Evolutionary conservation across 2,888 invertebrate genomes (phyloP).

Genomic region (Isotomurus palustris): DNA sequence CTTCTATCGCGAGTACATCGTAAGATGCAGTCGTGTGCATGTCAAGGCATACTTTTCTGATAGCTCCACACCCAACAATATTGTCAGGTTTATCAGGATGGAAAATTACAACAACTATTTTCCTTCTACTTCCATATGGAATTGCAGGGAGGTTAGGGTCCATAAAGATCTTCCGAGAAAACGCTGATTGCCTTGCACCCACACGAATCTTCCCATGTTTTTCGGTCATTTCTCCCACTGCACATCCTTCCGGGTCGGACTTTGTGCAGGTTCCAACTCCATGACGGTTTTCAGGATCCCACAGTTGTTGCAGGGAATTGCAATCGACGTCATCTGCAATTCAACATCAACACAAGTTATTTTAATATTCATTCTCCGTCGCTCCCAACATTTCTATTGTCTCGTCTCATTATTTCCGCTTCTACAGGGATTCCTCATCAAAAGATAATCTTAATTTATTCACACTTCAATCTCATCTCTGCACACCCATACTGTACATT

Average conservation of each 20-base stretch:
- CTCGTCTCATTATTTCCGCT: too few relatives aligned
- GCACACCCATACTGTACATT: too few relatives aligned
- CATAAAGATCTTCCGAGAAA: constrained; percentile 47
- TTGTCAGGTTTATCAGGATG: constrained; percentile 46
- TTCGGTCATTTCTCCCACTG: constrained; percentile 67
- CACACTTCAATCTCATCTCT: too few relatives aligned
- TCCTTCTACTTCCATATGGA: constrained; percentile 42
- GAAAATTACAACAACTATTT: constrained; percentile 44
- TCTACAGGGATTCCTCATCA: too few relatives aligned
- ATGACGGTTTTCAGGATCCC: constrained; percentile 69
- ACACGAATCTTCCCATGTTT: constrained; percentile 64
- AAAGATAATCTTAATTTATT: too few relatives aligned
- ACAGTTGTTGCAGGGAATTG: constrained; percentile 75
- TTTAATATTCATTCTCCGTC: too few relatives aligned
- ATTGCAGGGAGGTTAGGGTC: constrained; percentile 42
- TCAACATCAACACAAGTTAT: constrained; percentile 2
- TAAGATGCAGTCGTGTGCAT: too few relatives aligned
- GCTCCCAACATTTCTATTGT: too few relatives aligned
- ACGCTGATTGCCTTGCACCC: constrained; percentile 44
- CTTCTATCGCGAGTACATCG: too few relatives aligned
- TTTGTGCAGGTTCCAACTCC: constrained; percentile 49
- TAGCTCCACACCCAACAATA: constrained; percentile 43
- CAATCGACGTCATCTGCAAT: constrained; percentile 56
- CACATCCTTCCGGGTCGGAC: constrained; percentile 48
- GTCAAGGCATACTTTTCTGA: constrained; percentile 37